phyloP scores from a whole-genome alignment of 2,797 vertebrate species.

The Cyprinella venusta region DNA sequence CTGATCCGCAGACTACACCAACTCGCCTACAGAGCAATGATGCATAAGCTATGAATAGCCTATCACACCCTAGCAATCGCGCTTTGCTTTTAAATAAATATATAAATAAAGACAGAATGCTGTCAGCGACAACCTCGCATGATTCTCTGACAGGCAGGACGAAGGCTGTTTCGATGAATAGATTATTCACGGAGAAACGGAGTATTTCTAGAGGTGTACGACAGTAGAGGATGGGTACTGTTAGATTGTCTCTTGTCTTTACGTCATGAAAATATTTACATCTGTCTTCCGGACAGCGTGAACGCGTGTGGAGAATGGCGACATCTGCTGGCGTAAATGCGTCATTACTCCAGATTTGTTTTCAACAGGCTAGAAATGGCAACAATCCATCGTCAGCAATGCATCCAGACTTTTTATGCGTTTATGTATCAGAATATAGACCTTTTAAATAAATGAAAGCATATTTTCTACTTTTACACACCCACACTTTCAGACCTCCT shows the following conservation, averaged over 20 bases:
- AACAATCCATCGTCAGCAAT: not conserved
- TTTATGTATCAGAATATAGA: not conserved
- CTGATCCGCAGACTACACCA: conserved; percentile 15
- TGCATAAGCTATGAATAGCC: conserved; percentile 43
- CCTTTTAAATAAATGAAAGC: not conserved
- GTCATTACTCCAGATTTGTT: not conserved
- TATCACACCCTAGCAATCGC: conserved; percentile 41
- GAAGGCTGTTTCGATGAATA: conserved; percentile 1
- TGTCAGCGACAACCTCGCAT: not conserved
- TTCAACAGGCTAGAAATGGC: not conserved
- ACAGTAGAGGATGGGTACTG: conserved; percentile 56
- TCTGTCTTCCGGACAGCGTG: conserved; percentile 72
- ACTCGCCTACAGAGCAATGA: conserved; percentile 33
- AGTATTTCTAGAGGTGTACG: conserved; percentile 63
- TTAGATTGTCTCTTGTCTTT: conserved; percentile 50
- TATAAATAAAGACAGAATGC: conserved; percentile 9
- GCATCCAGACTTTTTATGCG: not conserved
- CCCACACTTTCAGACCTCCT: not conserved
- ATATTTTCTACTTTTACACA: not conserved
- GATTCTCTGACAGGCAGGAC: not conserved
- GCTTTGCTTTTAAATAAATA: conserved; percentile 25
- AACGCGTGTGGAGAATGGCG: conserved; percentile 53
- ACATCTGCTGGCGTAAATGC: conserved; percentile 67
- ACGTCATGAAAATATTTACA: conserved; percentile 80
- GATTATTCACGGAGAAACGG: not conserved